Conservation (phyloP, 2,888 invertebrate genomes). For the Drosophila mayaguana region DNA sequence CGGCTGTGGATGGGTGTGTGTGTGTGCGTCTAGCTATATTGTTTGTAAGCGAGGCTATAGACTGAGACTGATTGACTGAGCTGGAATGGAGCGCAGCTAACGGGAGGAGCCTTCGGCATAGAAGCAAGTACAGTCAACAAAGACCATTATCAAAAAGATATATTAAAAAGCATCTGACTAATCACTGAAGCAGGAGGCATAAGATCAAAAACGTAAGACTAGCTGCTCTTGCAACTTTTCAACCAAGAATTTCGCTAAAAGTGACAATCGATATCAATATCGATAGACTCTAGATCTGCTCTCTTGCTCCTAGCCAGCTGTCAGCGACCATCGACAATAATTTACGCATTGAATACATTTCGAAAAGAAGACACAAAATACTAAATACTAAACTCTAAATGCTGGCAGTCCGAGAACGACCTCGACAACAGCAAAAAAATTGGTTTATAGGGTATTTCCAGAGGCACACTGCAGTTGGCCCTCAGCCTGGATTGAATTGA, state of each 20-base stretch:
- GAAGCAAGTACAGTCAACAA: not conserved
- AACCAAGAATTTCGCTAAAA: not conserved
- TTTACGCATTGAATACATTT: not conserved
- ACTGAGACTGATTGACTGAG: conserved; percentile 5
- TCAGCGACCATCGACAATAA: not conserved
- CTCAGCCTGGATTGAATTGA: not conserved
- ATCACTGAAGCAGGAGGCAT: not conserved
- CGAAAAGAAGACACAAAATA: not conserved
- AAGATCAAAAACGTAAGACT: not conserved
- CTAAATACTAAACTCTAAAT: not conserved
- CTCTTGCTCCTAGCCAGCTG: not conserved
- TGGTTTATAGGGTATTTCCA: too few relatives aligned
- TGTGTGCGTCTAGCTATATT: not conserved
- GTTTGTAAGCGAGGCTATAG: conserved; percentile 8
- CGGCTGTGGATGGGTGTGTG: not conserved
- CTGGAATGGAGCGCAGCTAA: too few relatives aligned
- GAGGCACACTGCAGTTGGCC: not conserved
- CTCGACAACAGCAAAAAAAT: not conserved
- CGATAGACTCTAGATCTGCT: not conserved
- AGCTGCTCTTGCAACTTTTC: not conserved
- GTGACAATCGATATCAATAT: conserved; percentile 7
- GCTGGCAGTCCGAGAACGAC: conserved; percentile 5
- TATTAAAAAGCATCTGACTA: too few relatives aligned
- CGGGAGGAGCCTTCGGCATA: too few relatives aligned
- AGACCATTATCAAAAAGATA: not conserved